Conservation (phyloP, 2,113 vertebrate genomes). For the Pelecanus crispus region DNA sequence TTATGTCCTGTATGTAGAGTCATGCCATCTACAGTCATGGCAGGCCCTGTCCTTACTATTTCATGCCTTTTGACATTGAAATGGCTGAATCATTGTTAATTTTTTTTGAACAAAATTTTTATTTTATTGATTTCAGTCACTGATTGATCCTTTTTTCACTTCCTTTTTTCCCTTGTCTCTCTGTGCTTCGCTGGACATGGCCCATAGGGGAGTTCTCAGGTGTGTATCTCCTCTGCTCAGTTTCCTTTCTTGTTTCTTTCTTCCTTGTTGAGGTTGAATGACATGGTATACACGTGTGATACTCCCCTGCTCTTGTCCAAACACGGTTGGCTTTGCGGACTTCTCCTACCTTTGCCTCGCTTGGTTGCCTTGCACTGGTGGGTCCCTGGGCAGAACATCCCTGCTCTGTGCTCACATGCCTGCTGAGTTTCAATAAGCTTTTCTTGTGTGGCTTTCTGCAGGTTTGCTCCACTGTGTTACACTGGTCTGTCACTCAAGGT, state of each 20-base stretch:
- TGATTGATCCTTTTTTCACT: conserved; percentile 82
- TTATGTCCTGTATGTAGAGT: conserved; percentile 31
- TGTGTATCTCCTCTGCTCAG: conserved; percentile 84
- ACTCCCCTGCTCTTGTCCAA: conserved; percentile 63
- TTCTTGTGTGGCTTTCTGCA: neutral
- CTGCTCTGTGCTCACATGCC: conserved; percentile 2
- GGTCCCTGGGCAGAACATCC: neutral
- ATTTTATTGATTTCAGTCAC: conserved; percentile 75
- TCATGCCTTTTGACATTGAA: conserved; percentile 63
- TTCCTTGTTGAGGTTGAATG: neutral
- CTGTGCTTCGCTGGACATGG: conserved; percentile 85
- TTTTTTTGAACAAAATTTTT: conserved; percentile 57
- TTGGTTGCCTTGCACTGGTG: conserved; percentile 1
- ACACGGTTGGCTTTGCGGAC: conserved; percentile 46
- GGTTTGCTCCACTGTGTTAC: neutral
- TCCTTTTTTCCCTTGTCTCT: conserved; percentile 68
- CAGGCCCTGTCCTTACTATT: conserved; percentile 55
- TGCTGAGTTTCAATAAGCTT: neutral
- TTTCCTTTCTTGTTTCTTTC: conserved; percentile 64
- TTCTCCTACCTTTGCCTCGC: neutral
- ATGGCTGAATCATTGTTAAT: conserved; percentile 60
- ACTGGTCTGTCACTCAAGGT: neutral
- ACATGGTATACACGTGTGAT: conserved; percentile 59
- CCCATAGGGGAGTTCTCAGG: conserved; percentile 99
- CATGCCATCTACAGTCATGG: conserved; percentile 49